Conservation (phyloP, 2,888 invertebrate genomes). For the Pyralis farinalis region DNA sequence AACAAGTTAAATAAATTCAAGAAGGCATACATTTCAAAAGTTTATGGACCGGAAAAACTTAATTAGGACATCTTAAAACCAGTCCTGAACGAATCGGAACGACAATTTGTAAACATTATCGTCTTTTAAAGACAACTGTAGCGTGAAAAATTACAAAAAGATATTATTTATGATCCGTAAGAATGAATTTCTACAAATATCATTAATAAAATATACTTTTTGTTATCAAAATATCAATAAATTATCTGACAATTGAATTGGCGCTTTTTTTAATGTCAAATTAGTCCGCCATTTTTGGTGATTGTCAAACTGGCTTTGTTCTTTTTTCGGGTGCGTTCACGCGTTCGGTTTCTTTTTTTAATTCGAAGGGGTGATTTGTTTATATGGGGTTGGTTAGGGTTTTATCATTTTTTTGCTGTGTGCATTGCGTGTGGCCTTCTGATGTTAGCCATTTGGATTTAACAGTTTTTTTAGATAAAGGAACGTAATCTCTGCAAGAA, state of each 20-base stretch:
- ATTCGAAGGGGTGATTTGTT: constrained; percentile 57
- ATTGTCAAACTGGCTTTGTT: constrained; percentile 52
- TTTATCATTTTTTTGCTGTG: constrained; percentile 20
- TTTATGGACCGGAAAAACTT: constrained; percentile 47
- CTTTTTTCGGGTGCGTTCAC: constrained; percentile 60
- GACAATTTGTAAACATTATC: constrained; percentile 60
- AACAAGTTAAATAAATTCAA: constrained; percentile 10
- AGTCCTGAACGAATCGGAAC: constrained; percentile 26
- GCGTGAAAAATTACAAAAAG: constrained; percentile 51
- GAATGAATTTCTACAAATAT: constrained; percentile 51
- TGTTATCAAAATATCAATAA: constrained; percentile 69
- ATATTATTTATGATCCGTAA: constrained; percentile 59
- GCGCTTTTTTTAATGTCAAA: constrained; percentile 76
- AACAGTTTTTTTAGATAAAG: constrained; percentile 33
- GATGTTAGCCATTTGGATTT: constrained; percentile 39
- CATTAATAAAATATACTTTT: constrained; percentile 65
- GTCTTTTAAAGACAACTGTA: constrained; percentile 54
- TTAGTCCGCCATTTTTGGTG: constrained; percentile 67
- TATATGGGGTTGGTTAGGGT: constrained; percentile 23
- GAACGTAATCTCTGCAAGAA: constrained; percentile 31
- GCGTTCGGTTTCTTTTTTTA: constrained; percentile 51
- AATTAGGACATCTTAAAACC: constrained; percentile 42
- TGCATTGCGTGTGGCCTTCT: constrained; percentile 42
- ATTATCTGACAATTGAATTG: constrained; percentile 72
- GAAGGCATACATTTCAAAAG: constrained; percentile 17